Conservation (phyloP, 2,888 invertebrate species). For the Oscheius sp. region DNA sequence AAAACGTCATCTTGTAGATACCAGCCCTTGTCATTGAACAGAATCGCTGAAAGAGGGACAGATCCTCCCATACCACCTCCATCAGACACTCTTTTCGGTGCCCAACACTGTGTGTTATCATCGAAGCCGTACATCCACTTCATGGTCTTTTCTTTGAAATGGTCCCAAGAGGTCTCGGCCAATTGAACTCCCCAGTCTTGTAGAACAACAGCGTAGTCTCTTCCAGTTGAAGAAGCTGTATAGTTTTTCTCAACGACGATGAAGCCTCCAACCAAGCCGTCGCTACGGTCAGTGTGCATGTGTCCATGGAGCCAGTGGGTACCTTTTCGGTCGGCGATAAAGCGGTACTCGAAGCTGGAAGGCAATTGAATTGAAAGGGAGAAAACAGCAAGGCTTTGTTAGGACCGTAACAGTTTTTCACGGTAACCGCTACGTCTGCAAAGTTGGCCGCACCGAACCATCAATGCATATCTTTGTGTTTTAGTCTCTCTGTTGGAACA, state of each 20-base stretch:
- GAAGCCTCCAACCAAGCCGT: slow-evolving; percentile 66
- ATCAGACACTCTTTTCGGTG: slow-evolving; percentile 62
- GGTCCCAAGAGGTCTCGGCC: slow-evolving; percentile 56
- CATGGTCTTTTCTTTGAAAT: slow-evolving; percentile 61
- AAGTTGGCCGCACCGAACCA: no score
- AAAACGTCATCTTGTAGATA: slow-evolving; percentile 57
- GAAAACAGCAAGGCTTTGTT: not conserved
- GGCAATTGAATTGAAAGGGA: not conserved
- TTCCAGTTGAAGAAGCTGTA: slow-evolving; percentile 40
- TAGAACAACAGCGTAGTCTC: slow-evolving; percentile 63
- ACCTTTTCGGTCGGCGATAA: slow-evolving; percentile 68
- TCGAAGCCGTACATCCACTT: slow-evolving; percentile 71
- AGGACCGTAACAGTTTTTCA: no score
- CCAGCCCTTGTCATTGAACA: slow-evolving; percentile 68
- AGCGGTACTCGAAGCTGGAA: slow-evolving; percentile 61
- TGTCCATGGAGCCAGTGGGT: slow-evolving; percentile 69
- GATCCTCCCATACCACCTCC: slow-evolving; percentile 66
- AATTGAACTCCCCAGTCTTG: slow-evolving; percentile 65
- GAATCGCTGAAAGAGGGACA: slow-evolving; percentile 64
- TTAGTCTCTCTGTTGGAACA: no score
- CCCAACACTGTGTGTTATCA: slow-evolving; percentile 62
- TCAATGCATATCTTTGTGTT: no score
- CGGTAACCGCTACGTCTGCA: no score
- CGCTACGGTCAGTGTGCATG: slow-evolving; percentile 65
- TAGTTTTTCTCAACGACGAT: slow-evolving; percentile 46